Conservation (phyloP, 2,113 vertebrate species). For the Leucopsar rothschildi region DNA sequence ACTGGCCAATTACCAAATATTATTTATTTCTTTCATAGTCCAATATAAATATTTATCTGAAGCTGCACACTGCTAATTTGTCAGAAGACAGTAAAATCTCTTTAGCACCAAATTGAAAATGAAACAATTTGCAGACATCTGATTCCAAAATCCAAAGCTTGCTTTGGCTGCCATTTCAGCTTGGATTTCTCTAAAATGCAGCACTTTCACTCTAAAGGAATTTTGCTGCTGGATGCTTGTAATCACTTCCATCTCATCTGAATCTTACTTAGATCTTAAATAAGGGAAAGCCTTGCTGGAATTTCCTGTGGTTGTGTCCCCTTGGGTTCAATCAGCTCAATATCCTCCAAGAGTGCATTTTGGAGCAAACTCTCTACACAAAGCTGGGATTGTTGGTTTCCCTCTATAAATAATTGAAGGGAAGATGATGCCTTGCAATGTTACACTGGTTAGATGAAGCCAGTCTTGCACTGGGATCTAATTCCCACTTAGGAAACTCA, state of each 20-base stretch:
- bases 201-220: neutral
- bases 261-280: neutral
- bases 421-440: neutral
- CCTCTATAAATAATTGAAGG: neutral
- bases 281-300: neutral
- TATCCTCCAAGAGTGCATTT: neutral
- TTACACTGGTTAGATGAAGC: neutral
- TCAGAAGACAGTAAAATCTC: neutral
- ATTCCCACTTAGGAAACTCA: neutral
- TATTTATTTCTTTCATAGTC: neutral
- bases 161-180: neutral
- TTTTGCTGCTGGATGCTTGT: neutral
- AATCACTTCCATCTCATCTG: neutral
- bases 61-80: neutral
- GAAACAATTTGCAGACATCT: neutral
- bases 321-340: rapidly evolving
- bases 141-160: neutral
- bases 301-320: neutral
- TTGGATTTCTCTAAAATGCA: neutral
- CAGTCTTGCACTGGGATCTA: neutral
- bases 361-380: neutral
- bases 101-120: neutral
- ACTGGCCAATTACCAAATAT: neutral
- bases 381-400: neutral
- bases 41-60: neutral